Conservation (phyloP, 1,140 invertebrate species). For the Aphelinus certus region DNA sequence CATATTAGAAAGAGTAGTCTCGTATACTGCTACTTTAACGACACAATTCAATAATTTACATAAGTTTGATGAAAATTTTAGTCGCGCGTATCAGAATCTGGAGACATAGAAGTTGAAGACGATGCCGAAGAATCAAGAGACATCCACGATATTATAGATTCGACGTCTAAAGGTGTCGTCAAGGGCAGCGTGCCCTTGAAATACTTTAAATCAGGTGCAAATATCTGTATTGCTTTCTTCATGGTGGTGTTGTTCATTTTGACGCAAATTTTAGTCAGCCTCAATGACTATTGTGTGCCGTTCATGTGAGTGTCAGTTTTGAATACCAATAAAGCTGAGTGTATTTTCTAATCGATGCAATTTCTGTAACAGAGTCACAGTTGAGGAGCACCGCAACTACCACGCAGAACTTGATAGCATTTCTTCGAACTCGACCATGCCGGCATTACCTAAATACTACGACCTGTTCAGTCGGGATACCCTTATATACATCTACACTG, state of each 20-base stretch:
- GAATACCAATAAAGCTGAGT: too few species aligned
- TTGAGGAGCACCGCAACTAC: constrained; percentile 7
- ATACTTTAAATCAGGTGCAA: constrained; percentile 72
- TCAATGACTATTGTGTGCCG: constrained; percentile 75
- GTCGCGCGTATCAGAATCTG: constrained; percentile 48
- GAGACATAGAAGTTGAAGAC: constrained; percentile 69
- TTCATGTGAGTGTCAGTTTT: constrained; percentile 65
- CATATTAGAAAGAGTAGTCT: neutral
- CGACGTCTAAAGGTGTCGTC: constrained; percentile 69
- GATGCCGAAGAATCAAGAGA: constrained; percentile 66
- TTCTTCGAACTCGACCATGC: too few species aligned
- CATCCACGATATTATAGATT: constrained; percentile 67
- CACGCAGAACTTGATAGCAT: neutral
- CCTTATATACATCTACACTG: constrained; percentile 61
- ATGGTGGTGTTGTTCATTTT: constrained; percentile 68
- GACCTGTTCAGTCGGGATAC: too few species aligned
- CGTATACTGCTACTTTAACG: neutral
- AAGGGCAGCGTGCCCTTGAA: constrained; percentile 71
- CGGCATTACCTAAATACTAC: too few species aligned
- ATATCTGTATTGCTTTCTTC: constrained; percentile 64
- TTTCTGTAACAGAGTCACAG: neutral
- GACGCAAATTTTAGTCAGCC: constrained; percentile 72
- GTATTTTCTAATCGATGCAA: too few species aligned
- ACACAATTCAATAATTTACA: too few species aligned
- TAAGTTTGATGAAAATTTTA: neutral